These are phyloP conservation scores for Aleiodes alternator DNA, from an alignment of 2,888 invertebrate genomes.

Conservation along the genomic window DNA sequence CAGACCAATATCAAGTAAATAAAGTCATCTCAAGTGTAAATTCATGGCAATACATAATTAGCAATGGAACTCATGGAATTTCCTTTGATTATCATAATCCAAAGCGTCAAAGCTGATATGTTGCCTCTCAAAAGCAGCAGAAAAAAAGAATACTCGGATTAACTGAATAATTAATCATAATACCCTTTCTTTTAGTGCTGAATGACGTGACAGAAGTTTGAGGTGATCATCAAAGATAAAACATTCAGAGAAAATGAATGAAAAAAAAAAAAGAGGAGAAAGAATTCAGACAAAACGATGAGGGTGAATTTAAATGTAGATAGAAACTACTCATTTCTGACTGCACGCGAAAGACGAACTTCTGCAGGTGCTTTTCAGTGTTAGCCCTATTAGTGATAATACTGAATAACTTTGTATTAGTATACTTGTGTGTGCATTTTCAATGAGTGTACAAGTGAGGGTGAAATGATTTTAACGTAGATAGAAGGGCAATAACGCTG, in stretches of 20 bases:
- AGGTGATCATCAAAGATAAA: no score
- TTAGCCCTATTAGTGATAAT: not conserved
- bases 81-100: no score
- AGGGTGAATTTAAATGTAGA: slow-evolving; percentile 25
- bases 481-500: slow-evolving; percentile 4
- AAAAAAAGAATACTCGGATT: no score
- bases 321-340: slow-evolving; percentile 24
- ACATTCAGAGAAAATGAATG: no score
- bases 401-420: slow-evolving; percentile 18
- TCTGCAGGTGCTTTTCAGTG: slow-evolving; percentile 15
- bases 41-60: slow-evolving; percentile 3
- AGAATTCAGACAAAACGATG: slow-evolving; percentile 14
- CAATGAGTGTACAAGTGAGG: slow-evolving; percentile 24
- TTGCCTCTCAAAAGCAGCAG: no score
- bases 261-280: no score
- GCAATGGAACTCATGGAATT: not conserved
- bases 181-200: no score
- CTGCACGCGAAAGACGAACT: slow-evolving; percentile 25
- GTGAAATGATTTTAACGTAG: slow-evolving; percentile 21
- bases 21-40: slow-evolving; percentile 5
- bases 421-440: slow-evolving; percentile 26
- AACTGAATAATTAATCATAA: no score
- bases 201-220: no score
- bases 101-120: no score
- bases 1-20: slow-evolving; percentile 9